These are phyloP conservation scores for Corvus cornix DNA, from an alignment of 2,113 vertebrate species.

Conservation along the genomic window DNA sequence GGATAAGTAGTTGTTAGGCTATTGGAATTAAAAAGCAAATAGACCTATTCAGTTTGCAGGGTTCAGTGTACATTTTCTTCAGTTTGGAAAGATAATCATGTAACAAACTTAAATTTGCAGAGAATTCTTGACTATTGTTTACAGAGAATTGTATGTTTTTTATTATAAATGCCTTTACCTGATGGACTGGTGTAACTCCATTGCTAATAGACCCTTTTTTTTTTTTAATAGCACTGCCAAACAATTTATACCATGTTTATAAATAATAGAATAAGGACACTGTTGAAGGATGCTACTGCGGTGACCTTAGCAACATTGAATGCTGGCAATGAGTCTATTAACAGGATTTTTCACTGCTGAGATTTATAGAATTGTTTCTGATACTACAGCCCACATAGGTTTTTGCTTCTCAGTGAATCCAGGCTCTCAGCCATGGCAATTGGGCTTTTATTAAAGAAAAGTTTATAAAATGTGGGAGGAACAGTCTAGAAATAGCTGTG, in stretches of 20 bases:
- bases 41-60: not conserved
- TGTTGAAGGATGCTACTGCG: not conserved
- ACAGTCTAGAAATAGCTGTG: not conserved
- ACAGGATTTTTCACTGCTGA: not conserved
- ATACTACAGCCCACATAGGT: not conserved
- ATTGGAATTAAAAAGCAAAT: not conserved
- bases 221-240: not conserved
- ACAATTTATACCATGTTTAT: not conserved
- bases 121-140: not conserved
- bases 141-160: not conserved
- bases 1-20: not conserved
- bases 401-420: not conserved
- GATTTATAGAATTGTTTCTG: not conserved
- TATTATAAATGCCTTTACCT: not conserved
- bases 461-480: not conserved
- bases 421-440: not conserved
- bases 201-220: not conserved
- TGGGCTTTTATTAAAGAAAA: not conserved
- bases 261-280: conserved; percentile 1
- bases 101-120: not conserved
- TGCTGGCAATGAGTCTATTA: not conserved
- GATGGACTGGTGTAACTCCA: not conserved
- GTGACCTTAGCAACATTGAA: not conserved
- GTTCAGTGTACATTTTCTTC: not conserved
- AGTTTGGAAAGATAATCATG: not conserved